Base-by-base conservation (phyloP, 2,113 vertebrate species). In the Phylloscopus whistleri region DNA sequence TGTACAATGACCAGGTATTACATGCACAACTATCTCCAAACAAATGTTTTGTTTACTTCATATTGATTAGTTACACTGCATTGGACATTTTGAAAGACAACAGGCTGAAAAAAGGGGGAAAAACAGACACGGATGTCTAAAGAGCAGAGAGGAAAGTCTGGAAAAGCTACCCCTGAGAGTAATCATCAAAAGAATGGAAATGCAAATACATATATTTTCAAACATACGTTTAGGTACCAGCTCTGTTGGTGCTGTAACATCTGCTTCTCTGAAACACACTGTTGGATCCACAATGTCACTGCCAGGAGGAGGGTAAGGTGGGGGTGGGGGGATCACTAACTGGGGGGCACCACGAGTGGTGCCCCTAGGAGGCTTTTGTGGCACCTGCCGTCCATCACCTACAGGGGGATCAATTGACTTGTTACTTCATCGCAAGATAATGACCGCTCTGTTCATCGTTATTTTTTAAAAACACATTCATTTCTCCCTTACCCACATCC, bases 301-400 rank as follows among this genome's bases (percentile, higher is more conserved):
- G 93, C 97, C 98, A 30, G 98, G 98, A 96, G 98, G 98, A 91
- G 98, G 97, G 93, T 98, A 98, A 88, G 98, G 96, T 52, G 98
- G 98, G 98, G 98, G 98, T 31, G 98, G 98, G 97, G 98, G 98
- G 0, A 98, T 97, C 96, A 94, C 97, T 97, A 98, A 97, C 52
- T 97, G 97, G 67, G 98, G 98, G 63, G 97, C 96, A 51, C 93
- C 98, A 94, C 98, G 97, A 39, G 91, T 53, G 18, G 93, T 92
- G 93, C 97, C 98, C 93, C 98, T 97, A 83, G 97, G 98, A 95
- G 98, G 98, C 95, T 98, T 98, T 97, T 98, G 97, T 92, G 98
- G 98, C 93, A 98, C 97, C 94, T 97, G 97, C 52, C 97, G 97
- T 96, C 97, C 98, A 94, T 96, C 94, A 98, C 98, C 98, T 98